Conservation (phyloP, 2,888 invertebrate species). For the Melieria picta region DNA sequence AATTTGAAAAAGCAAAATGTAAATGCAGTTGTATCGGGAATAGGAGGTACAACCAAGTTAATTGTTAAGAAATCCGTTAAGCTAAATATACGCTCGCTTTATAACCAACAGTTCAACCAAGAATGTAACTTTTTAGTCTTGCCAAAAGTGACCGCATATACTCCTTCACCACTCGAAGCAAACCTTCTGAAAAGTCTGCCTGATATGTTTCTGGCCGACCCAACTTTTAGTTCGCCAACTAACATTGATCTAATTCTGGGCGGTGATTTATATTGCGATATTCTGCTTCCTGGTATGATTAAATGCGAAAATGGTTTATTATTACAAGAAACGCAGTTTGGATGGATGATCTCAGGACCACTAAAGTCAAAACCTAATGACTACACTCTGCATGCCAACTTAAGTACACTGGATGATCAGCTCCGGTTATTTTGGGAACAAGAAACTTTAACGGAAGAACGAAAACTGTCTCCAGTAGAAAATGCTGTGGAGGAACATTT, state of each 20-base stretch:
- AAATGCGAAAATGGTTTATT: constrained; percentile 26
- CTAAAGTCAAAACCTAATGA: background rate
- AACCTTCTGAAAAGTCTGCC: constrained; percentile 10
- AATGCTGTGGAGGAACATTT: constrained; percentile 17
- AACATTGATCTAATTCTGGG: constrained; percentile 31
- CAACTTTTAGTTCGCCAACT: constrained; percentile 16
- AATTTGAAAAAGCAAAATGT: constrained; percentile 14
- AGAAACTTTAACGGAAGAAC: constrained; percentile 20
- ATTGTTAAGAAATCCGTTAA: constrained; percentile 14
- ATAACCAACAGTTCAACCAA: constrained; percentile 17
- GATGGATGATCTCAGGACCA: constrained; percentile 33
- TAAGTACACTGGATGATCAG: constrained; percentile 2
- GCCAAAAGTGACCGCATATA: constrained; percentile 27
- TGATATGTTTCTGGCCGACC: constrained; percentile 19
- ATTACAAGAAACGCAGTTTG: constrained; percentile 30
- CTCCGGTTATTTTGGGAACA: constrained; percentile 29
- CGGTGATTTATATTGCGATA: constrained; percentile 33
- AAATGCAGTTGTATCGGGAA: constrained; percentile 24
- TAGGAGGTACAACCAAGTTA: constrained; percentile 16
- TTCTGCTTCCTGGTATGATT: too few relatives aligned
- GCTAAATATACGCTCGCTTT: constrained; percentile 18
- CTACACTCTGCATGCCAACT: constrained; percentile 10
- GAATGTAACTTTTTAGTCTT: constrained; percentile 30
- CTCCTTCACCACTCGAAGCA: constrained; percentile 9
- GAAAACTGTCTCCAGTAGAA: background rate